Evolutionary conservation across 2,888 invertebrate genomes (phyloP).

Genomic region (Andrena dorsata): DNA sequence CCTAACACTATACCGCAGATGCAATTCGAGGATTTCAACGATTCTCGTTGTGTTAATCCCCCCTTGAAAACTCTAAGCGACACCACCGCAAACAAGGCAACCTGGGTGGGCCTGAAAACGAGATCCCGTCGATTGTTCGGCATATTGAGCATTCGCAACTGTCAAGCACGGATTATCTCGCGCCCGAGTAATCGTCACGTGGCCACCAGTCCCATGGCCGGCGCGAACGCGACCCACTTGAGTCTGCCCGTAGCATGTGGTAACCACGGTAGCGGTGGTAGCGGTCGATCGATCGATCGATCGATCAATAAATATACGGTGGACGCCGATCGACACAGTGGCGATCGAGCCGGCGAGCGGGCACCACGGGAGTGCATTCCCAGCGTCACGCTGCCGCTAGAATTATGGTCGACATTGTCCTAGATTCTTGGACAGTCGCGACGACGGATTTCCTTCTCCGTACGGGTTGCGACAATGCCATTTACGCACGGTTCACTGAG

Average conservation of each 20-base stretch:
- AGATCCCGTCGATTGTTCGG: slow-evolving; percentile 4
- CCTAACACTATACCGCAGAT: too few species aligned
- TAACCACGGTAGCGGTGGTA: slow-evolving; percentile 59
- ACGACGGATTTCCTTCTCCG: slow-evolving; percentile 66
- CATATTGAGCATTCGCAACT: slow-evolving; percentile 13
- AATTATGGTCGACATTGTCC: slow-evolving; percentile 75
- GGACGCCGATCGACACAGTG: slow-evolving; percentile 43
- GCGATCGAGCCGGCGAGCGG: slow-evolving; percentile 15
- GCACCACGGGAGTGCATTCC: slow-evolving; percentile 60
- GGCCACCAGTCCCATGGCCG: slow-evolving; percentile 45
- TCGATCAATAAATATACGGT: slow-evolving; percentile 70
- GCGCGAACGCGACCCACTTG: slow-evolving; percentile 71
- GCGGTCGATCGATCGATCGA: slow-evolving; percentile 62
- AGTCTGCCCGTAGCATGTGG: slow-evolving; percentile 64
- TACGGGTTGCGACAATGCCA: slow-evolving; percentile 54
- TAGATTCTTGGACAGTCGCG: slow-evolving; percentile 62
- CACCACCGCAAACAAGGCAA: too few species aligned
- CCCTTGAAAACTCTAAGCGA: too few species aligned
- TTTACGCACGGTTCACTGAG: slow-evolving; percentile 35
- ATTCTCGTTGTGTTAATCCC: too few species aligned
- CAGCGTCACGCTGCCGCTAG: slow-evolving; percentile 58
- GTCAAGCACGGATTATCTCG: slow-evolving; percentile 57
- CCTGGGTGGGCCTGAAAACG: background rate
- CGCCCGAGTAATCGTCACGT: slow-evolving; percentile 53
- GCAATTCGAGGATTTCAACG: too few species aligned